Conservation (phyloP, 2,113 vertebrate species). For the Nothocercus julius region DNA sequence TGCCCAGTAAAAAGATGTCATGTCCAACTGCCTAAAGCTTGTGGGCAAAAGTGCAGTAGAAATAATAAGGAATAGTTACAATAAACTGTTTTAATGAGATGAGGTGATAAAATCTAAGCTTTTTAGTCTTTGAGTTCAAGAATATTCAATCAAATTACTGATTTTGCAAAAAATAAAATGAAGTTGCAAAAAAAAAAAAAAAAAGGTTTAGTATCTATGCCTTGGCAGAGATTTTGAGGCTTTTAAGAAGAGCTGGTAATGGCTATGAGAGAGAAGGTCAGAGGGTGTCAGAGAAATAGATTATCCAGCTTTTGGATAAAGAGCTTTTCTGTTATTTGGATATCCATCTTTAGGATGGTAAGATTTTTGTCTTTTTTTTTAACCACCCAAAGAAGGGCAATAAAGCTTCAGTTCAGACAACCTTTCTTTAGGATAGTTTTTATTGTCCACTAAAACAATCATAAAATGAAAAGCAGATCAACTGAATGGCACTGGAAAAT, state of each 20-base stretch:
- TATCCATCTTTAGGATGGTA: neutral
- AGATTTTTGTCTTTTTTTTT: neutral
- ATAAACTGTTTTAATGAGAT: neutral
- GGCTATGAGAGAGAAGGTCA: neutral
- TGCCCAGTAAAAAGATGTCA: neutral
- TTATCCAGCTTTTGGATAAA: neutral
- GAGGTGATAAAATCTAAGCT: neutral
- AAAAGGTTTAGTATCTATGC: neutral
- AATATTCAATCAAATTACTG: neutral
- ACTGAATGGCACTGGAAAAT: neutral
- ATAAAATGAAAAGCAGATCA: conserved; percentile 30
- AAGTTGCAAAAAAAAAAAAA: neutral
- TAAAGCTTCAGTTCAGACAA: neutral
- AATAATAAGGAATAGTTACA: neutral
- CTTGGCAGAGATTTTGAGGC: neutral
- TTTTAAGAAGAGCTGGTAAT: neutral
- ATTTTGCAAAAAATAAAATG: neutral
- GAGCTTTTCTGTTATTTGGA: neutral
- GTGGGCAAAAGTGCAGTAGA: neutral
- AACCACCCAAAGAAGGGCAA: neutral
- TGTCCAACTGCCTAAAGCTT: neutral
- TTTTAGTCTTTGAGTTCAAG: neutral
- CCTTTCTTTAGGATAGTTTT: neutral
- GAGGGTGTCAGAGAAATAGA: neutral
- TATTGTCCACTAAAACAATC: neutral